Conservation (phyloP, 1,140 invertebrate species). For the Rhagoletis pomonella region DNA sequence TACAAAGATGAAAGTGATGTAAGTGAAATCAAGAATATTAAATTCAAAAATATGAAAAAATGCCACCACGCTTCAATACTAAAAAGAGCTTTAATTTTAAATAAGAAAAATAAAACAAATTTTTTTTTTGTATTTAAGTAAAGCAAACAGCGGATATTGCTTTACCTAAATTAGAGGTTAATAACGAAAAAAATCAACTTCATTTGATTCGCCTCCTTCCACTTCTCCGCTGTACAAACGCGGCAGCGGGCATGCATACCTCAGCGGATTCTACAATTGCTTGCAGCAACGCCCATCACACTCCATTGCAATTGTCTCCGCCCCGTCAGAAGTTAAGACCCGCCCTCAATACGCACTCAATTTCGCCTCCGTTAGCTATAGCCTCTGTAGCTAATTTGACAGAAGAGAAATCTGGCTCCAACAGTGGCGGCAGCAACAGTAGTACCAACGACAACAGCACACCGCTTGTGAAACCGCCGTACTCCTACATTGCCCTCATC, state of each 20-base stretch:
- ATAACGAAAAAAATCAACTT: neutral
- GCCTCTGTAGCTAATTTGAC: constrained; percentile 5
- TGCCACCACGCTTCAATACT: neutral
- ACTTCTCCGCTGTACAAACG: neutral
- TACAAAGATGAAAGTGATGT: neutral
- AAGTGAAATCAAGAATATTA: neutral
- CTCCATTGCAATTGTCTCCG: constrained; percentile 63
- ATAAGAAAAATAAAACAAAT: neutral
- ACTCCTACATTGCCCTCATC: constrained; percentile 98
- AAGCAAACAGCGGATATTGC: neutral
- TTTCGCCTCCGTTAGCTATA: constrained; percentile 27
- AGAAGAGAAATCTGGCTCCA: constrained; percentile 43
- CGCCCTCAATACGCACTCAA: constrained; percentile 54
- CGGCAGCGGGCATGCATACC: constrained; percentile 63
- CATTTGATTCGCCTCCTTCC: neutral
- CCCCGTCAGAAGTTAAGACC: constrained; percentile 63
- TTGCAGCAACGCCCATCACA: constrained; percentile 41
- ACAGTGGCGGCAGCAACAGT: constrained; percentile 55
- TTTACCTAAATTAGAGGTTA: neutral
- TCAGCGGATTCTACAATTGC: constrained; percentile 61
- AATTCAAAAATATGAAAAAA: neutral
- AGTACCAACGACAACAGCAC: constrained; percentile 58
- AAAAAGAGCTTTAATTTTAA: too few relatives aligned
- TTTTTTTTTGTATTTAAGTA: neutral
- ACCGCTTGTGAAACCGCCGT: constrained; percentile 92